A percentile compares a stretch with the other conserved stretches of the same genome.
Evolutionary conservation across 2,888 invertebrate species (phyloP).

Genomic region (Lottia gigantea): DNA sequence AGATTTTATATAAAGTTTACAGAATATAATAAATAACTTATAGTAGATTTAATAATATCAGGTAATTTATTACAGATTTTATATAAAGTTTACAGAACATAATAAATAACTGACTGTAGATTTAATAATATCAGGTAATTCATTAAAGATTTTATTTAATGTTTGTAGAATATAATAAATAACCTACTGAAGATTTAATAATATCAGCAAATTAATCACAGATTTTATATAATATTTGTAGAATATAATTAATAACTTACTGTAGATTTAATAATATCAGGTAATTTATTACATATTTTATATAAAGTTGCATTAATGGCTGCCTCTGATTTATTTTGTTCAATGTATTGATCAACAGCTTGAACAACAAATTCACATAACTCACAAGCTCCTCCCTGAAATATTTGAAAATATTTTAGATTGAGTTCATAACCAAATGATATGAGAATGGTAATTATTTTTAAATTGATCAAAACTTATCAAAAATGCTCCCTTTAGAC

Average conservation of each 20-base stretch:
- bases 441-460: no score
- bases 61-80: no score
- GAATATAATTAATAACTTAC: conserved; percentile 24
- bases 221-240: background rate
- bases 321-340: conserved; percentile 28
- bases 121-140: no score
- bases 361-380: conserved; percentile 36
- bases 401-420: background rate
- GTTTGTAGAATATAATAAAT: background rate
- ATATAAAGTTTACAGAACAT: no score
- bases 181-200: background rate
- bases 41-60: no score
- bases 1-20: no score
- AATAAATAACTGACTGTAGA: no score
- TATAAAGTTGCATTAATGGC: conserved; percentile 36
- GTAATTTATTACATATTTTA: conserved; percentile 33
- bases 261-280: conserved; percentile 28
- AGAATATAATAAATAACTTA: no score
- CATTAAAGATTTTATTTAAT: no score
- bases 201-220: background rate
- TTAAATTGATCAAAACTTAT: no score
- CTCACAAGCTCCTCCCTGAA: conserved; percentile 33
- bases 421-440: no score
- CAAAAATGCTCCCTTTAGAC: no score
- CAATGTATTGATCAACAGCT: conserved; percentile 29